Evolutionary conservation across 1,140 invertebrate genomes (phyloP), one percentile per base, ranked within the genome.

Genomic region (Chrysopa pallens): DNA sequence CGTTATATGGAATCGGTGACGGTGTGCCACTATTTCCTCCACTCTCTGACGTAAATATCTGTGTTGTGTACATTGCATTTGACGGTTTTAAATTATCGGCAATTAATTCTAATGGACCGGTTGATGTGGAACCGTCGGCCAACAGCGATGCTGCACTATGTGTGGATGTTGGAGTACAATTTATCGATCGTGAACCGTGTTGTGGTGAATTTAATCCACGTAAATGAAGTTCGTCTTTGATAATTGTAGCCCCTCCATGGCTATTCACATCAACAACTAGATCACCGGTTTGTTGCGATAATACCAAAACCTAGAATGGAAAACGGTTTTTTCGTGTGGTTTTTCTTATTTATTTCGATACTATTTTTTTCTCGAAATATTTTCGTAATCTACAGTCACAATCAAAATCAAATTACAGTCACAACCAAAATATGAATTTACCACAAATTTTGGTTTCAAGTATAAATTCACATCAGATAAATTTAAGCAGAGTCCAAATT

Each of bases 1-100:
- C 60, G 23, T 50, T 62, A 46, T 72, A 73, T n/a, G 73, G 70
- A 42, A 68, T 73, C 11, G 74, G 70, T 29, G 65, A 66, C 12
- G 65, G 64, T 9, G 62, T 61, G 12, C 61, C 62, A 50, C 62
- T 64, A 29, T 56, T 61, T 37, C 56, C 46, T 44, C 51, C 53
- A 44, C 49, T 53, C 52, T 57, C 58, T 41, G 60, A 46, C 40
- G 59, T 55, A 56, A 64, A 67, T 50, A 68, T 67, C 49, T 68
- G 64, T 14, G 61, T 59, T 42, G 56, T 54, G 47, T 61, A 59
- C 57, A 59, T 59, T 33, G 29, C 62, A 54, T 50, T 67, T 56
- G 63, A 55, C 56, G 52, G 63, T 51, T 59, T 73, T 58, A 63
- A 65, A 48, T 58, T 68, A 7, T 58, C 61, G 9, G 62, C 54